phyloP scores from a whole-genome alignment of 2,797 vertebrate genomes.

The Hozukius guyotensis region DNA sequence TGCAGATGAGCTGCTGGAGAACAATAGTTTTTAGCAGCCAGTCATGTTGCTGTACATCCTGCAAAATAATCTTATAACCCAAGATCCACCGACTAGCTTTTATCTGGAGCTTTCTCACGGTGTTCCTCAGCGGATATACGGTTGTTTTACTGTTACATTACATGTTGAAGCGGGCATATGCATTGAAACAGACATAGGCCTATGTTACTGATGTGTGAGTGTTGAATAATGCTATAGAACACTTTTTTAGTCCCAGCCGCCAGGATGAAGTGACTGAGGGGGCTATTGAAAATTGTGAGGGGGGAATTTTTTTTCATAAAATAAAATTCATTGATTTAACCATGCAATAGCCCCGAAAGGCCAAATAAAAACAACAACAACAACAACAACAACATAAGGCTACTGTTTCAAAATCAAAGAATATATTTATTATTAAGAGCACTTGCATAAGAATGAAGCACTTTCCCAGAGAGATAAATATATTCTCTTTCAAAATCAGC shows the following conservation, averaged over 20 bases:
- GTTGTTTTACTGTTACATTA: too few species aligned
- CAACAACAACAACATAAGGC: not conserved
- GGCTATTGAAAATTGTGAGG: not conserved
- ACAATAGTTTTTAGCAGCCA: too few species aligned
- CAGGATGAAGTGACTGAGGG: not conserved
- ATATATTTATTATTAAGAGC: not conserved
- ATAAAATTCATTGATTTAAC: not conserved
- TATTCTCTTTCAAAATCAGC: not conserved
- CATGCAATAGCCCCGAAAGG: not conserved
- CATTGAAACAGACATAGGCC: not conserved
- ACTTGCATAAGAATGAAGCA: not conserved
- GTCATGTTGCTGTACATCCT: too few species aligned
- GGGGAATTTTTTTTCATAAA: not conserved
- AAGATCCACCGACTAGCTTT: too few species aligned
- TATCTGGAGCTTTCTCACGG: too few species aligned
- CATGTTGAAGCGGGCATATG: not conserved
- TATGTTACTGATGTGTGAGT: not conserved
- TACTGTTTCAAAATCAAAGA: not conserved
- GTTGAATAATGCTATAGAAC: not conserved
- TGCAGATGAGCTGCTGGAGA: too few species aligned
- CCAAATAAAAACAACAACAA: not conserved
- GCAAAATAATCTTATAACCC: too few species aligned
- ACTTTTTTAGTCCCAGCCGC: not conserved
- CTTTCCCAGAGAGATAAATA: not conserved
- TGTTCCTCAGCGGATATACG: too few species aligned